Evolutionary conservation across 1,140 invertebrate species (phyloP).

Genomic region (Ceratina japonica): DNA sequence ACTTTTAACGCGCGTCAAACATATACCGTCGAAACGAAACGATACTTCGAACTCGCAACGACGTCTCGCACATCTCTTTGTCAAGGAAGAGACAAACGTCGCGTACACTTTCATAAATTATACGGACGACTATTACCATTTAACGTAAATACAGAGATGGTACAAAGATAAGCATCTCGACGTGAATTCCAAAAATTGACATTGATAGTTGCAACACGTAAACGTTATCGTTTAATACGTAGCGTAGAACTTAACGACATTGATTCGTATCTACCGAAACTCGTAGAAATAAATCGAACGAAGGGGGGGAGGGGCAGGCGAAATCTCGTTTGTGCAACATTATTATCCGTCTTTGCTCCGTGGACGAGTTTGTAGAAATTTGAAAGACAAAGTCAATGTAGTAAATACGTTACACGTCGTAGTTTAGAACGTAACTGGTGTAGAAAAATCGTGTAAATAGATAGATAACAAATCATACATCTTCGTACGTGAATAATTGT

Average conservation of each 20-base stretch:
- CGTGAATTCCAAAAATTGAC: constrained; percentile 28
- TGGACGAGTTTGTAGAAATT: constrained; percentile 34
- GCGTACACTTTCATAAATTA: constrained; percentile 20
- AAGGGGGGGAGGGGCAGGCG: not conserved
- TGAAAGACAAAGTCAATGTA: constrained; percentile 40
- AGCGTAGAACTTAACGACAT: no score
- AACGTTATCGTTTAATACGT: constrained; percentile 3
- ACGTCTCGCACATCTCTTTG: constrained; percentile 20
- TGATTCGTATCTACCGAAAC: no score
- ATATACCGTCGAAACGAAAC: constrained; percentile 22
- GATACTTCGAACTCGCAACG: constrained; percentile 5
- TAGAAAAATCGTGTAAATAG: constrained; percentile 41
- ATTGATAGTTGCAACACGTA: constrained; percentile 5
- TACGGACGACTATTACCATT: constrained; percentile 5
- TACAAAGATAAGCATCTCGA: constrained; percentile 13
- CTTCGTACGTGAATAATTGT: constrained; percentile 27
- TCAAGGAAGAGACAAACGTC: constrained; percentile 1
- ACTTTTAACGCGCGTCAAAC: constrained; percentile 16
- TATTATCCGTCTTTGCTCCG: constrained; percentile 36
- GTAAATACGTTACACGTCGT: constrained; percentile 31
- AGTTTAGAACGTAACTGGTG: constrained; percentile 27
- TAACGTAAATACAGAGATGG: constrained; percentile 16
- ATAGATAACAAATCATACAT: constrained; percentile 41
- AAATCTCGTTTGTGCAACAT: constrained; percentile 30
- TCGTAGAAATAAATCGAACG: constrained; percentile 2